A percentile compares a stretch with the other conserved stretches of the same genome.
Evolutionary conservation across 2,888 invertebrate genomes (phyloP).

Genomic region (Ariolimax columbianus): DNA sequence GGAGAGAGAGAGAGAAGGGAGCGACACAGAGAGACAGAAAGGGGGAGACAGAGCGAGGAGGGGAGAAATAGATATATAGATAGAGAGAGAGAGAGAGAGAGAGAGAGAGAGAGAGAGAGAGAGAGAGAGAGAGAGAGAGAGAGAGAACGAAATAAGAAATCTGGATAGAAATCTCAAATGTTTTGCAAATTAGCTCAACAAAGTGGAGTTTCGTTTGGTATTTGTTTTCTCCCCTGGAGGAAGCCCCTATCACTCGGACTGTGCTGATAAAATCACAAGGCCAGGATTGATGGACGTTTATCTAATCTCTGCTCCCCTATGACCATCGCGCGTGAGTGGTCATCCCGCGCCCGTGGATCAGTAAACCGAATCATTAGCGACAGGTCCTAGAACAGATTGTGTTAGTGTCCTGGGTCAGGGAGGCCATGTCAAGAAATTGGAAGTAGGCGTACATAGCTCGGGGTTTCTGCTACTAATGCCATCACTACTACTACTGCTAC

Average conservation of each 20-base stretch:
- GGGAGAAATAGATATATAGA: too few relatives aligned
- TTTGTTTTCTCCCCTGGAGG: constrained; percentile 4
- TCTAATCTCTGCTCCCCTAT: constrained; percentile 45
- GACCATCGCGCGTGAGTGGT: constrained; percentile 48
- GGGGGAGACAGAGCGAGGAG: too few relatives aligned
- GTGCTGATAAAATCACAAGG: constrained; percentile 35
- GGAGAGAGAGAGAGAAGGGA: too few relatives aligned
- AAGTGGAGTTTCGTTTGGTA: constrained; percentile 25
- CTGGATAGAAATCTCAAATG: neutral
- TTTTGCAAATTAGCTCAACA: neutral
- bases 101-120: too few relatives aligned
- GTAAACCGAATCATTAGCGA: constrained; percentile 48
- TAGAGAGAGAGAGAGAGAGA: too few relatives aligned
- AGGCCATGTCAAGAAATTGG: neutral
- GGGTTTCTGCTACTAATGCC: neutral
- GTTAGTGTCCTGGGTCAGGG: constrained; percentile 15
- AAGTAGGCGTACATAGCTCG: neutral
- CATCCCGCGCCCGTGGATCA: constrained; percentile 36
- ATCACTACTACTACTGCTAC: neutral
- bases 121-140: neutral
- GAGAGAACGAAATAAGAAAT: neutral
- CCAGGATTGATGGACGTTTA: constrained; percentile 49
- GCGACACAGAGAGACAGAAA: too few relatives aligned
- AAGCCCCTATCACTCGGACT: neutral
- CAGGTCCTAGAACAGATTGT: constrained; percentile 39